Evolutionary conservation across 2,113 vertebrate genomes (phyloP).

Genomic region (Herpetotheres cachinnans): DNA sequence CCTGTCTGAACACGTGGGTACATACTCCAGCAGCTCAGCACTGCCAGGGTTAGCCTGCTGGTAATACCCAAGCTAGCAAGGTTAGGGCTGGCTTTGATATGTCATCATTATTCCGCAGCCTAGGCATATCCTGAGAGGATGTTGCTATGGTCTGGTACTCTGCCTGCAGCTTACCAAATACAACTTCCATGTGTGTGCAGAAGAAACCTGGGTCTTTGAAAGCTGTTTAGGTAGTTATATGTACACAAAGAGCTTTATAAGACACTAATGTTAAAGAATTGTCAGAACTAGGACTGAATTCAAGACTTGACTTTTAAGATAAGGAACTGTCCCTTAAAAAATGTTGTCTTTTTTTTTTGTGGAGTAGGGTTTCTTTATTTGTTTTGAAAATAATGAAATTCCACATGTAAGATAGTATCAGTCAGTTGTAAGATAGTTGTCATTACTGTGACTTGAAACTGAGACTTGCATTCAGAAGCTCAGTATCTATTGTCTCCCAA

Average conservation of each 20-base stretch:
- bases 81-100: neutral
- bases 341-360: accelerated
- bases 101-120: neutral
- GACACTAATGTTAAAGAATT: neutral
- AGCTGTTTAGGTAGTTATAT: neutral
- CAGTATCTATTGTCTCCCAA: neutral
- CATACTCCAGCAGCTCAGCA: neutral
- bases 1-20: neutral
- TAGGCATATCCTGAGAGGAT: neutral
- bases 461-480: neutral
- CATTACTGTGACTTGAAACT: neutral
- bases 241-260: neutral
- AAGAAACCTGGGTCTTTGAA: neutral
- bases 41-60: neutral
- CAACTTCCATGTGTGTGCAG: neutral
- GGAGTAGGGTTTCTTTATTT: neutral
- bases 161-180: neutral
- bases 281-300: neutral
- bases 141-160: neutral
- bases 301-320: neutral
- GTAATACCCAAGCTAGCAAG: neutral
- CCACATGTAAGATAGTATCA: neutral
- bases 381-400: neutral
- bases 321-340: neutral
- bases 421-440: neutral